Percentiles rank a stretch among this genome's conserved stretches.
phyloP scores from a whole-genome alignment of 2,113 vertebrate species.

The Thunnus thynnus region DNA sequence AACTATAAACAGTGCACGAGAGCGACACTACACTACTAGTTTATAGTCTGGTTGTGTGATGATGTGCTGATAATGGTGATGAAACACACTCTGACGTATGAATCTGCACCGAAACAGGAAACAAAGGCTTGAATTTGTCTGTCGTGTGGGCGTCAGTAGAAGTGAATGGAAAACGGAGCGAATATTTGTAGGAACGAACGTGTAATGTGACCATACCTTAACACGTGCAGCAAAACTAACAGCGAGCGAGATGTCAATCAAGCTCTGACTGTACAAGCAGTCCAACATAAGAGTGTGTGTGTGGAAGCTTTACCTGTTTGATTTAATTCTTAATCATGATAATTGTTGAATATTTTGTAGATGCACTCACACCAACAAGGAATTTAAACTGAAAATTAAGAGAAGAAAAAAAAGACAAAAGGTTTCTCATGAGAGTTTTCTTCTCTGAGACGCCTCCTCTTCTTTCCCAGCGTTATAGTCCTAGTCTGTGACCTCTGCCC shows the following conservation, averaged over 20 bases:
- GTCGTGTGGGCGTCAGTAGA: background rate
- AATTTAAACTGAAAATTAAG: background rate
- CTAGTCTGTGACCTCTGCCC: constrained; percentile 56
- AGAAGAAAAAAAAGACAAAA: background rate
- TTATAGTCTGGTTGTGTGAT: too few relatives aligned
- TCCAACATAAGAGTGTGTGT: too few relatives aligned
- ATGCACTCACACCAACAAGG: too few relatives aligned
- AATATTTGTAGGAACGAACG: background rate
- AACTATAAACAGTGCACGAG: too few relatives aligned
- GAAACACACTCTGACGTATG: too few relatives aligned
- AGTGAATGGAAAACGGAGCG: background rate
- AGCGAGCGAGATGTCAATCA: too few relatives aligned
- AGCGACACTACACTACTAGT: too few relatives aligned
- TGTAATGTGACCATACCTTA: background rate
- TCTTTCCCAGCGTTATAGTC: constrained; percentile 17
- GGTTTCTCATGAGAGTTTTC: constrained; percentile 39
- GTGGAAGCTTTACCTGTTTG: too few relatives aligned
- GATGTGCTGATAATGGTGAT: too few relatives aligned
- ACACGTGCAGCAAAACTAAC: background rate
- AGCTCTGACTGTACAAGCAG: too few relatives aligned
- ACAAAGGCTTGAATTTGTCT: background rate
- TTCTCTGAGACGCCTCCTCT: constrained; percentile 7
- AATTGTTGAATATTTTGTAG: too few relatives aligned
- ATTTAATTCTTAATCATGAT: too few relatives aligned
- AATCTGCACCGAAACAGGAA: background rate